phyloP scores from a whole-genome alignment of 1,140 invertebrate genomes.

The Dolichoris vasculosae region DNA sequence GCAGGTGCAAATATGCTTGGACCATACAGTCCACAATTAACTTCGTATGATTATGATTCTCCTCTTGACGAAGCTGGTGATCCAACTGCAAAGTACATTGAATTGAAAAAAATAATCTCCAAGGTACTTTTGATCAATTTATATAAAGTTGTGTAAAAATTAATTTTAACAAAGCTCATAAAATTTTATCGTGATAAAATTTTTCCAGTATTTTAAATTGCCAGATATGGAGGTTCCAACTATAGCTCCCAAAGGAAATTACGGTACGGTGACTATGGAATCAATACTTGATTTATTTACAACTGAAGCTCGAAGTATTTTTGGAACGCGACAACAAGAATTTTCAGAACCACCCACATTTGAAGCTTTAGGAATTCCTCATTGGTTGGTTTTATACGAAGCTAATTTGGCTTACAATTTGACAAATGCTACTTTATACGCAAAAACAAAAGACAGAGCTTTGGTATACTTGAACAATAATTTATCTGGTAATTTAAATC shows the following conservation, averaged over 20 bases:
- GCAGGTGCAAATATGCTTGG: constrained; percentile 77
- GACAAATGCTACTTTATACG: constrained; percentile 76
- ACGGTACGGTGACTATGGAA: constrained; percentile 74
- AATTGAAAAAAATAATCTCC: constrained; percentile 80
- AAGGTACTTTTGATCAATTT: constrained; percentile 72
- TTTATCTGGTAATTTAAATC: constrained; percentile 77
- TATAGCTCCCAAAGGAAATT: constrained; percentile 74
- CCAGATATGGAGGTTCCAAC: constrained; percentile 72
- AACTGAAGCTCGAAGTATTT: constrained; percentile 56
- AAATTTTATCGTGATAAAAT: background rate
- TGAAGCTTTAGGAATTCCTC: constrained; percentile 76
- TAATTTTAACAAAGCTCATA: background rate
- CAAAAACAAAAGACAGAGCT: constrained; percentile 81
- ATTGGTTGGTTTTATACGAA: constrained; percentile 85
- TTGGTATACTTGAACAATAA: constrained; percentile 82
- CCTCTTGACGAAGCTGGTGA: constrained; percentile 89
- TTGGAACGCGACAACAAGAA: constrained; percentile 57
- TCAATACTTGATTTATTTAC: constrained; percentile 73
- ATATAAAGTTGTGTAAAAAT: background rate
- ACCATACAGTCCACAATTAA: constrained; percentile 77
- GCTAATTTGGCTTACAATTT: constrained; percentile 73
- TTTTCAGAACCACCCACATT: constrained; percentile 76
- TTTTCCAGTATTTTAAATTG: constrained; percentile 71
- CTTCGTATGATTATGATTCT: constrained; percentile 92
- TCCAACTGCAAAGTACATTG: constrained; percentile 86